Conservation (phyloP, 2,797 vertebrate species). For the Schizopygopsis malacanthus region DNA sequence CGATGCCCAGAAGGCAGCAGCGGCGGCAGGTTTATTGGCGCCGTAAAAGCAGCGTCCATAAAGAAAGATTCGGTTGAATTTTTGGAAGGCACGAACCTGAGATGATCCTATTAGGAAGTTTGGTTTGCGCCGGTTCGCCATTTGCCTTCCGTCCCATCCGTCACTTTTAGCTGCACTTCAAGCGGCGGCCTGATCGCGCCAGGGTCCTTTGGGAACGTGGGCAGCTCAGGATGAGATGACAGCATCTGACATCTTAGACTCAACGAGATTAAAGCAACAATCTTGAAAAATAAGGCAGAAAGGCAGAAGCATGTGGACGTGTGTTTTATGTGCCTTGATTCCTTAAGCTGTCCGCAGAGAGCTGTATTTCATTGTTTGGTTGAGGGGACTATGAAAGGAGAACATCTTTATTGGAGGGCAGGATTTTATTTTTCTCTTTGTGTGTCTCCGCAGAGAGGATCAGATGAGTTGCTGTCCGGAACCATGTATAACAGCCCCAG, state of each 20-base stretch:
- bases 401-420: conserved; percentile 50
- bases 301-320: conserved; percentile 43
- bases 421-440: conserved; percentile 51
- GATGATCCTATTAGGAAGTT: conserved; percentile 73
- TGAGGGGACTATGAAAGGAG: conserved; percentile 60
- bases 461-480: conserved; percentile 93
- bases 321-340: conserved; percentile 64
- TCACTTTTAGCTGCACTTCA: conserved; percentile 75
- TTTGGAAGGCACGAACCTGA: conserved; percentile 56
- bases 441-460: conserved; percentile 87
- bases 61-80: conserved; percentile 61
- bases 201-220: conserved; percentile 64
- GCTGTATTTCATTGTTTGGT: conserved; percentile 62
- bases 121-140: conserved; percentile 71
- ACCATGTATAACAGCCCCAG: conserved; percentile 96
- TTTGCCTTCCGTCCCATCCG: conserved; percentile 72
- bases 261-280: conserved; percentile 74
- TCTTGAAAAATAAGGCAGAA: conserved; percentile 54
- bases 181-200: conserved; percentile 46
- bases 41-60: conserved; percentile 68
- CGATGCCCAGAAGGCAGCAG: conserved; percentile 58
- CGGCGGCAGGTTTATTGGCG: conserved; percentile 70
- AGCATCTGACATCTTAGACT: conserved; percentile 77
- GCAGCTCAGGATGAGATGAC: conserved; percentile 74
- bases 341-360: conserved; percentile 68